Evolutionary conservation across 2,888 invertebrate genomes (phyloP).

Genomic region (Acholoe squamosa): DNA sequence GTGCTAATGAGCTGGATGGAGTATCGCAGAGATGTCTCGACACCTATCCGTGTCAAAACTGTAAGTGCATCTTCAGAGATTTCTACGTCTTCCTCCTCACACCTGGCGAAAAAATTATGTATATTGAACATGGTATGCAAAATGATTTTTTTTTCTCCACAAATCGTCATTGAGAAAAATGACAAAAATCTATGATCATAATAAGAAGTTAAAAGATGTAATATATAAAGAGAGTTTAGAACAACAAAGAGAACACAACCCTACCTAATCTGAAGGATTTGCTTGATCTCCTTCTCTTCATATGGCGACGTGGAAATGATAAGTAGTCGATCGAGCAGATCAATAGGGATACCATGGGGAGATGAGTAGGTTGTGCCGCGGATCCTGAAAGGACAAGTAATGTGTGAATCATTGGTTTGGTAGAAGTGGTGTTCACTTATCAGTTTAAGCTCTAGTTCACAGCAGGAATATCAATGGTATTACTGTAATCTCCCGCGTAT

Average conservation of each 20-base stretch:
- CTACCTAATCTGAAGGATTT: slow-evolving; percentile 93
- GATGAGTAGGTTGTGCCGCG: slow-evolving; percentile 96
- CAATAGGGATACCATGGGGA: slow-evolving; percentile 98
- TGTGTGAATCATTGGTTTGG: no score
- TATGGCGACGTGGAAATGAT: slow-evolving; percentile 96
- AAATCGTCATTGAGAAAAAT: no score
- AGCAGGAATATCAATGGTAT: no score
- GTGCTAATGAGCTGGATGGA: slow-evolving; percentile 98
- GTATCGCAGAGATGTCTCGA: slow-evolving; percentile 96
- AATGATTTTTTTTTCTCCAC: no score
- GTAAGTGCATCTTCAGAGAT: slow-evolving; percentile 95
- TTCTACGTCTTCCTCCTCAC: slow-evolving; percentile 98
- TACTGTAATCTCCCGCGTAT: no score
- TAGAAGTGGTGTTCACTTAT: no score
- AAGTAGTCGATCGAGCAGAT: slow-evolving; percentile 96
- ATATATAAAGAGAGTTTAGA: no score
- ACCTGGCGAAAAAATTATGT: slow-evolving; percentile 85
- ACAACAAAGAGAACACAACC: background rate
- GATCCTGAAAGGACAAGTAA: slow-evolving; percentile 86
- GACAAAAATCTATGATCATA: no score
- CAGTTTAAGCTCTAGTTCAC: no score
- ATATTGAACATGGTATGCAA: no score
- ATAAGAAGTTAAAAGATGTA: no score
- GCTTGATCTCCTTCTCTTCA: slow-evolving; percentile 92
- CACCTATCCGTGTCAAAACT: slow-evolving; percentile 95